Base-by-base conservation (phyloP, 2,113 vertebrate species). In the Rissa tridactyla region DNA sequence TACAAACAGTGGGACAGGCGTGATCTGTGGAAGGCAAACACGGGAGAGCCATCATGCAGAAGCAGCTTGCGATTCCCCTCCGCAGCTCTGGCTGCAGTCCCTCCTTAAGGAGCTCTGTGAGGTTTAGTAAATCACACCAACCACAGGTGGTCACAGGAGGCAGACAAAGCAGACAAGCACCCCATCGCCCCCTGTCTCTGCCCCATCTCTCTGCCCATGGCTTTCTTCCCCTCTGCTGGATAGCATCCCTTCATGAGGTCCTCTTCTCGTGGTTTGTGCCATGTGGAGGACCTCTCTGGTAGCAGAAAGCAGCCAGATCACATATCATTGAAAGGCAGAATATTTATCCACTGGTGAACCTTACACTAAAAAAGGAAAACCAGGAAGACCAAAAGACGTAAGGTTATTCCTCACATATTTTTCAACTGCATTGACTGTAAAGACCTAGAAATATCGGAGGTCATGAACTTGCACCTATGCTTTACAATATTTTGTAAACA, bases 201-300 rank as follows among this genome's bases (percentile, higher is more conserved):
- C 40, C 42, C 5, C 6, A 19, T 6, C 86, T 68, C 30, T 80
- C 9, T 20, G 34, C 6, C 25, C 21, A 16, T 5, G 12, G 10
- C 4, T 32, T 29, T 36, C 47, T 72, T 27, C 2, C 7, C 4
- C 6, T 49, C 11, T 23, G 26, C 19, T 4, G n/a, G 36, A 57
- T 6, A 38, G 25, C 10, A 51, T 21, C 17, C 51, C 13, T 14
- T 49, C 64, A 15, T 10, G 17, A 71, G 10, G 17, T 46, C 6
- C 6, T 42, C 47, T 32, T 54, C n/a, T 58, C 52, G 11, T 29
- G 22, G 6, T 49, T 65, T 86, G 17, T 34, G 5, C 42, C 30
- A 8, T 0, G 0, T 34, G 25, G 25, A 78, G 17, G 64, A 85
- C 13, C 7, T 4, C 6, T 46, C 49, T 22, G 11, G 51, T 13